These are phyloP conservation scores for Cyclophora punctaria DNA, from an alignment of 2,888 invertebrate species.

Conservation along the genomic window DNA sequence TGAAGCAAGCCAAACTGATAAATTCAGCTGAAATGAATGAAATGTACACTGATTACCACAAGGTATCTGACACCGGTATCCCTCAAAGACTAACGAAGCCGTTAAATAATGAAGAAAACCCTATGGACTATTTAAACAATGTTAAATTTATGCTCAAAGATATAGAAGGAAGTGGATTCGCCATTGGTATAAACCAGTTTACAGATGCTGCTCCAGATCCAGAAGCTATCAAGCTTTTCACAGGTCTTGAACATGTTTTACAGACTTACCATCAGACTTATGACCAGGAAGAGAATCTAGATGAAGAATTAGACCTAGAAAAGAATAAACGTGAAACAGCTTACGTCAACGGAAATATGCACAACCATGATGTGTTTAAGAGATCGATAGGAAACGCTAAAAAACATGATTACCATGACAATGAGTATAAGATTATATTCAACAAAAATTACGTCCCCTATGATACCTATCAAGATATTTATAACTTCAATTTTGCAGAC, in stretches of 20 bases:
- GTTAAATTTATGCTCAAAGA: slow-evolving; percentile 49
- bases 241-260: slow-evolving; percentile 48
- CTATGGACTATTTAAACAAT: slow-evolving; percentile 22
- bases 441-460: slow-evolving; percentile 31
- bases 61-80: slow-evolving; percentile 38
- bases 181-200: slow-evolving; percentile 58
- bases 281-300: slow-evolving; percentile 21
- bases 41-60: slow-evolving; percentile 41
- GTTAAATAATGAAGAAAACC: slow-evolving; percentile 26
- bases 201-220: slow-evolving; percentile 50
- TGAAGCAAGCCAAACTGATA: slow-evolving; percentile 37
- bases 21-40: slow-evolving; percentile 53
- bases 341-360: no score
- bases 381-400: background rate
- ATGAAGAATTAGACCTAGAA: slow-evolving; percentile 8
- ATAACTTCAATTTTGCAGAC: slow-evolving; percentile 11
- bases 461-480: slow-evolving; percentile 36
- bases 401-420: slow-evolving; percentile 34
- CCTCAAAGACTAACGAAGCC: slow-evolving; percentile 54
- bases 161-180: slow-evolving; percentile 54
- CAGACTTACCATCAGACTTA: slow-evolving; percentile 45
- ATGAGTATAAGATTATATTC: slow-evolving; percentile 37
- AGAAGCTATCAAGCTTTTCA: slow-evolving; percentile 50
- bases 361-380: no score
- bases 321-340: background rate